Conservation (phyloP, 2,888 invertebrate species). For the Amaurobius ferox region DNA sequence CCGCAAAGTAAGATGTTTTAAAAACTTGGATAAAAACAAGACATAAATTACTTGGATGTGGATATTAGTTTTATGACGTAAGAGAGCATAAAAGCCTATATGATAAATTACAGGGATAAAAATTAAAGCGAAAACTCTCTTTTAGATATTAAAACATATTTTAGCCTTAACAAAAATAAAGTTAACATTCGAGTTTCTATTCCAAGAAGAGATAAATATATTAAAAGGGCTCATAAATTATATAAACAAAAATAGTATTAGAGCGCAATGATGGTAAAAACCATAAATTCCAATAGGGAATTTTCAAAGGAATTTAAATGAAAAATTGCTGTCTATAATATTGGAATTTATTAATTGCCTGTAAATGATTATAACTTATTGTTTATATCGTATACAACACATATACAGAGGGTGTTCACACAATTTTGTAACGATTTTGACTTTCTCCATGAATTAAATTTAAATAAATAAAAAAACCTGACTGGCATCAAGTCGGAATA, state of each 20-base stretch:
- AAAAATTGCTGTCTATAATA: too few relatives aligned
- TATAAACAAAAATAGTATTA: background rate
- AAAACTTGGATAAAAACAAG: background rate
- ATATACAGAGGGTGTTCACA: too few relatives aligned
- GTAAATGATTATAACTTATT: too few relatives aligned
- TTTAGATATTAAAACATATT: background rate
- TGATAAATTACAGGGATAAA: background rate
- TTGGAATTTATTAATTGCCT: too few relatives aligned
- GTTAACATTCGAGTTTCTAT: background rate
- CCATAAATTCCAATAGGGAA: too few relatives aligned
- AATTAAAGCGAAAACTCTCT: background rate
- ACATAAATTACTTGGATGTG: background rate
- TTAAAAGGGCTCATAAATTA: background rate
- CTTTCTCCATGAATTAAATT: too few relatives aligned
- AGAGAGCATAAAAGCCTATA: background rate
- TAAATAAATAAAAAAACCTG: too few relatives aligned
- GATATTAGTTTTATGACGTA: background rate
- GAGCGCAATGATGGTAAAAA: background rate
- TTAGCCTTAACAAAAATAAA: background rate
- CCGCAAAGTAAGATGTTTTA: background rate
- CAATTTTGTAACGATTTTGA: too few relatives aligned
- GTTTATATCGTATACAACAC: too few relatives aligned
- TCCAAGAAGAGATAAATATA: background rate
- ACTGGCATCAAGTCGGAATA: too few relatives aligned
- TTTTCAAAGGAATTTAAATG: too few relatives aligned